Evolutionary conservation across 2,797 vertebrate species (phyloP).

Genomic region (Pelochelys cantorii): DNA sequence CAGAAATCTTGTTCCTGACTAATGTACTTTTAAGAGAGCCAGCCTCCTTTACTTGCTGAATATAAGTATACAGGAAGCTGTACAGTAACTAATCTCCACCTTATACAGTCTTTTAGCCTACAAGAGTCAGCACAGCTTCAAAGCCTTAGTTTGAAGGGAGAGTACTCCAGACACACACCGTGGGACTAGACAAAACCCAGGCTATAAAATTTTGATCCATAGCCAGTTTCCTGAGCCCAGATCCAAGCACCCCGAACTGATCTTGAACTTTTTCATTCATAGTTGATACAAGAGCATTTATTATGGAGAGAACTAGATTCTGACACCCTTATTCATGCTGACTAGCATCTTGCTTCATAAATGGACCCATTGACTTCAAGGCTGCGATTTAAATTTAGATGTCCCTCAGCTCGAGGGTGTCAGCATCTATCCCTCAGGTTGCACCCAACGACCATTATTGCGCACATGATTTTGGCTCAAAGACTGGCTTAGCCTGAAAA

Average conservation of each 20-base stretch:
- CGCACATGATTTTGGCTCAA: neutral
- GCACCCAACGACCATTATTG: neutral
- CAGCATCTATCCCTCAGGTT: neutral
- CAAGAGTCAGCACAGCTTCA: neutral
- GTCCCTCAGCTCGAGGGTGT: neutral
- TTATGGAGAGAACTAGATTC: neutral
- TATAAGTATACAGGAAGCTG: neutral
- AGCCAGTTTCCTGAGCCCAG: neutral
- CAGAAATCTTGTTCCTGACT: neutral
- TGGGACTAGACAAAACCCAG: too few species aligned
- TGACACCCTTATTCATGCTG: neutral
- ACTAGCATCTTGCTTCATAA: neutral
- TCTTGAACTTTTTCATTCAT: neutral
- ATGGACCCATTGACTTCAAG: neutral
- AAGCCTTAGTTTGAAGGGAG: neutral
- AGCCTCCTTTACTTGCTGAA: fast-evolving
- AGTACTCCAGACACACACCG: too few species aligned
- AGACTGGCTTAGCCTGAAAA: neutral
- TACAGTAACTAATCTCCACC: fast-evolving
- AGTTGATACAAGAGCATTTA: neutral
- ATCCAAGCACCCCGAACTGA: neutral
- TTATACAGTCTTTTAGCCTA: neutral
- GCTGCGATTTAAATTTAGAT: neutral
- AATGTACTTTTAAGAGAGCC: neutral
- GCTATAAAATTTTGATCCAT: neutral